Conservation (phyloP, 2,888 invertebrate species). For the Calameuta idolon region DNA sequence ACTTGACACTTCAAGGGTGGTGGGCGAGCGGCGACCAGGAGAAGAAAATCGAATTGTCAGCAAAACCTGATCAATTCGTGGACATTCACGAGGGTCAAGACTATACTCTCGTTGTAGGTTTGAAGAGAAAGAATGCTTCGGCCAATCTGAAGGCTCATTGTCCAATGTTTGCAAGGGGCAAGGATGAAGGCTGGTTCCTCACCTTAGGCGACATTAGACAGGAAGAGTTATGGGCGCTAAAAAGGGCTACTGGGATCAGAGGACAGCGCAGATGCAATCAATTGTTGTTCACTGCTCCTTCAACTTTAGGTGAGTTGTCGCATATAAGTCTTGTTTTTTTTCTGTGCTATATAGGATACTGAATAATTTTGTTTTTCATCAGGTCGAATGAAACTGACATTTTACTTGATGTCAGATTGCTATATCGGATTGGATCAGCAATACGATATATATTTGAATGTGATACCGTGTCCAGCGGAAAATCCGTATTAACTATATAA, state of each 20-base stretch:
- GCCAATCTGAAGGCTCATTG: conserved; percentile 77
- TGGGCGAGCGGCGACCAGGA: conserved; percentile 21
- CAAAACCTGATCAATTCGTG: conserved; percentile 32
- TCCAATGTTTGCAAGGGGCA: conserved; percentile 90
- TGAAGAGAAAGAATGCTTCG: conserved; percentile 70
- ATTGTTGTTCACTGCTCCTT: conserved; percentile 75
- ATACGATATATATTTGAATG: conserved; percentile 71
- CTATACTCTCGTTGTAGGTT: conserved; percentile 76
- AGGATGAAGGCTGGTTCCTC: conserved; percentile 96
- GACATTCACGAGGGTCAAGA: conserved; percentile 68
- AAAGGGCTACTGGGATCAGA: conserved; percentile 74
- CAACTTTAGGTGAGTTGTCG: conserved; percentile 9
- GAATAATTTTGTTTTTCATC: conserved; percentile 50
- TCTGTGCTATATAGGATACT: neutral
- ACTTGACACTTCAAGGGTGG: conserved; percentile 47
- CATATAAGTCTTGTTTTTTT: neutral
- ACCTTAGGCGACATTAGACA: conserved; percentile 81
- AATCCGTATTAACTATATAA: neutral
- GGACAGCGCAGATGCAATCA: conserved; percentile 69
- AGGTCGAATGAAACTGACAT: conserved; percentile 82
- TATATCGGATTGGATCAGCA: conserved; percentile 96
- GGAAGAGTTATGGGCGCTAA: conserved; percentile 84
- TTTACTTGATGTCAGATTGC: conserved; percentile 92
- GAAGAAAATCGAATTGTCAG: conserved; percentile 33
- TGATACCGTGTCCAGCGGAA: conserved; percentile 41